Percentiles rank a stretch among this genome's conserved stretches.
Evolutionary conservation across 2,113 vertebrate species (phyloP).

Genomic region (Bombycilla garrulus): DNA sequence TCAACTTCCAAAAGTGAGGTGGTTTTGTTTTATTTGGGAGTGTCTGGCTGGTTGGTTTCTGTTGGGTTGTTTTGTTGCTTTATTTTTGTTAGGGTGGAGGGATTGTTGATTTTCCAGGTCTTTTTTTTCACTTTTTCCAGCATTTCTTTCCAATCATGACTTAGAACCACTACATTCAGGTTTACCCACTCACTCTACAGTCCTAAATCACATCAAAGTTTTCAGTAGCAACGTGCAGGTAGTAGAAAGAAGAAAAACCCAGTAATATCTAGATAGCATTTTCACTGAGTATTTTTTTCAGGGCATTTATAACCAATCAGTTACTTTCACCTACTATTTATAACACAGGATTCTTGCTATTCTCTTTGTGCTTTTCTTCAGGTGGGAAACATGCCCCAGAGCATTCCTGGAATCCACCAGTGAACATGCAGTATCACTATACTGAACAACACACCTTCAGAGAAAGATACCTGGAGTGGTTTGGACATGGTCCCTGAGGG

Average conservation of each 20-base stretch:
- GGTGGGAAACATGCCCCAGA: background rate
- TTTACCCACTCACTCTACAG: background rate
- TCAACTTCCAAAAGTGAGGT: background rate
- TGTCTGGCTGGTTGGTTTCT: background rate
- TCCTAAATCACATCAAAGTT: background rate
- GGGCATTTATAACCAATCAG: background rate
- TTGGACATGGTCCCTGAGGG: background rate
- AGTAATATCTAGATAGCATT: background rate
- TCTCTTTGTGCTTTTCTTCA: background rate
- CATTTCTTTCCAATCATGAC: background rate
- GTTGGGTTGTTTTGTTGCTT: background rate
- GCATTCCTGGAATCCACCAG: background rate
- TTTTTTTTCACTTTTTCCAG: background rate
- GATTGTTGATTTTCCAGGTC: background rate
- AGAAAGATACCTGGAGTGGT: background rate
- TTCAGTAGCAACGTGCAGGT: background rate
- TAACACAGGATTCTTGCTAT: background rate
- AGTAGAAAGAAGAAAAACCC: background rate
- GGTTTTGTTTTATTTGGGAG: background rate
- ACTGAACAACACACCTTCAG: background rate
- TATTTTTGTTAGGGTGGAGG: background rate
- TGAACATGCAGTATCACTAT: background rate
- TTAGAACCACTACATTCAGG: background rate
- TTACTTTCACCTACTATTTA: background rate
- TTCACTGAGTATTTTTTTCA: fast-evolving